Conservation (phyloP, 1,140 invertebrate genomes). For the Himalopsyche phryganea region DNA sequence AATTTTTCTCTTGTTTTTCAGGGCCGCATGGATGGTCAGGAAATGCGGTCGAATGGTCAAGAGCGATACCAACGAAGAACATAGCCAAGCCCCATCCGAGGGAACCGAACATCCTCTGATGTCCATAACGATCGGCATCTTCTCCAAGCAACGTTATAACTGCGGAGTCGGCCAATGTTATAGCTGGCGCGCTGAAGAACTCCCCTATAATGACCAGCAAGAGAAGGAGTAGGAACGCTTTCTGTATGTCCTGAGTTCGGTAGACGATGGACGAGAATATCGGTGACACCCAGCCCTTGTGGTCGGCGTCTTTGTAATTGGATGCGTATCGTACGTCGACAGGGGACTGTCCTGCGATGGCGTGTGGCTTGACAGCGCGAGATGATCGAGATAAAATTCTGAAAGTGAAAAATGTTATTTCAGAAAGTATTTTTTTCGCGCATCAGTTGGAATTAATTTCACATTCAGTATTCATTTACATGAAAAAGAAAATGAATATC, state of each 20-base stretch:
- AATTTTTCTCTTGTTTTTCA: slow-evolving; percentile 90
- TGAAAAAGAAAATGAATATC: too few relatives aligned
- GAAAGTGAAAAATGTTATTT: too few relatives aligned
- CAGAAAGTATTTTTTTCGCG: too few relatives aligned
- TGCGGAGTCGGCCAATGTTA: slow-evolving; percentile 93
- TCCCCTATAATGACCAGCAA: slow-evolving; percentile 93
- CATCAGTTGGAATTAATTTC: too few relatives aligned
- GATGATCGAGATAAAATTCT: slow-evolving; percentile 14
- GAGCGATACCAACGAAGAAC: slow-evolving; percentile 97
- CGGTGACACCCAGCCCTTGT: slow-evolving; percentile 82
- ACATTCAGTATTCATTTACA: too few relatives aligned
- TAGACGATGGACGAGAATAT: slow-evolving; percentile 93
- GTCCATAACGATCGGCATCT: slow-evolving; percentile 89
- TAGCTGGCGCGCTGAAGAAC: slow-evolving; percentile 95
- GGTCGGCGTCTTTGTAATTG: slow-evolving; percentile 76
- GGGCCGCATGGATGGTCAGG: slow-evolving; percentile 86
- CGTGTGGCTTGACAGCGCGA: slow-evolving; percentile 12
- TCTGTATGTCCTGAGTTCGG: slow-evolving; percentile 80
- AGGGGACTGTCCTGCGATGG: slow-evolving; percentile 48
- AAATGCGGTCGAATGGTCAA: slow-evolving; percentile 93
- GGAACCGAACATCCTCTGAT: slow-evolving; percentile 98
- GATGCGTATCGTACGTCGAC: slow-evolving; percentile 72
- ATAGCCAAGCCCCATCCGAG: slow-evolving; percentile 97
- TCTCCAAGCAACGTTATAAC: slow-evolving; percentile 89
- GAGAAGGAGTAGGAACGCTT: slow-evolving; percentile 92